Evolutionary conservation across 2,113 vertebrate species (phyloP).

Genomic region (Odontophorus gujanensis): DNA sequence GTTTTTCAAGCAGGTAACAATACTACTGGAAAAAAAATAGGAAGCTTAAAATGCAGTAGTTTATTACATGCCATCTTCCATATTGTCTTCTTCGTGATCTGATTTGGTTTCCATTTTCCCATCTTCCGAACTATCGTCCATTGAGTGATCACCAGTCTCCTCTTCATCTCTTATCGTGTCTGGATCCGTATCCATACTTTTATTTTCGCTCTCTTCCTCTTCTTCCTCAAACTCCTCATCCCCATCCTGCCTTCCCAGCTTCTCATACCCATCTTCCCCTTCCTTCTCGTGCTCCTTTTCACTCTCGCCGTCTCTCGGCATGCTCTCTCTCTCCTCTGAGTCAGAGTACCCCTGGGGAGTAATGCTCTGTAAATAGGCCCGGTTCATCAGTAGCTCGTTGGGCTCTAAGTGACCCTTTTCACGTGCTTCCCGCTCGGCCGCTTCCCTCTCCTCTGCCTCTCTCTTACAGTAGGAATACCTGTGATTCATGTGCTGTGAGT

Average conservation of each 20-base stretch:
- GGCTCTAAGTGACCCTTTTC: conserved; percentile 97
- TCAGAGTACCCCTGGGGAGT: conserved; percentile 95
- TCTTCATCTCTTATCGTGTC: conserved; percentile 98
- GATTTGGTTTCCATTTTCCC: conserved; percentile 99
- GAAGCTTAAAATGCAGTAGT: conserved; percentile 90
- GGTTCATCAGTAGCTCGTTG: conserved; percentile 96
- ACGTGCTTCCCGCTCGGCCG: conserved; percentile 93
- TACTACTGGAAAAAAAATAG: conserved; percentile 88
- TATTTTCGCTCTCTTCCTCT: conserved; percentile 96
- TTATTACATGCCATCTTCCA: conserved; percentile 97
- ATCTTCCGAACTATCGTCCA: conserved; percentile 99
- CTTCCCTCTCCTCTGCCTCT: conserved; percentile 98
- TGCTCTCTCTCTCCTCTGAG: conserved; percentile 92
- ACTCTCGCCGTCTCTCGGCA: conserved; percentile 90
- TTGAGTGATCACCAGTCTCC: conserved; percentile 96
- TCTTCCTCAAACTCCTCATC: conserved; percentile 97
- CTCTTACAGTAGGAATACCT: conserved; percentile 99
- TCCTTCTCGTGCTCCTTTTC: conserved; percentile 93
- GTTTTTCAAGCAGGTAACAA: conserved; percentile 94
- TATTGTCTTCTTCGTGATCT: conserved; percentile 96
- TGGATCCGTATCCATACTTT: conserved; percentile 98
- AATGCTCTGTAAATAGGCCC: conserved; percentile 96
- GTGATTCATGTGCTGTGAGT: conserved; percentile 99
- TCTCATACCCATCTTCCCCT: conserved; percentile 89
- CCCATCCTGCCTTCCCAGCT: conserved; percentile 88